Percentiles rank a stretch among this genome's conserved stretches.
Conservation (phyloP, 2,888 invertebrate species). For the Thysanoteuthis rhombus region DNA sequence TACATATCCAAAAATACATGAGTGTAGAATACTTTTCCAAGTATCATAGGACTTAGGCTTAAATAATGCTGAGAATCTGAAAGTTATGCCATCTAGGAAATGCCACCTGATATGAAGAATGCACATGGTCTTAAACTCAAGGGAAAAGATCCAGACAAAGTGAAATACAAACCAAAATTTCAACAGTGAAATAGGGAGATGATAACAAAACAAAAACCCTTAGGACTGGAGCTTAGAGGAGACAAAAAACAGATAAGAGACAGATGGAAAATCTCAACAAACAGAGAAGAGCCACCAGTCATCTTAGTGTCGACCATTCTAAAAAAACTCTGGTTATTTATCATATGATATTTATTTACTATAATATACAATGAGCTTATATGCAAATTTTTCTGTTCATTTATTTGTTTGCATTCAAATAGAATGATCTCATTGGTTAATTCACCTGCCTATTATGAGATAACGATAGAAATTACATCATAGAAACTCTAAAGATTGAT, state of each 20-base stretch:
- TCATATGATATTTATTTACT: too few species aligned
- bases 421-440: too few species aligned
- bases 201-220: background rate
- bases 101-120: background rate
- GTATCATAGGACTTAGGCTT: background rate
- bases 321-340: too few species aligned
- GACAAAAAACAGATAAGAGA: background rate
- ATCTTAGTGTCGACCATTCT: background rate
- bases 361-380: too few species aligned
- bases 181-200: background rate
- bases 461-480: too few species aligned
- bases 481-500: too few species aligned
- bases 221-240: background rate
- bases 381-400: too few species aligned
- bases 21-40: too few species aligned
- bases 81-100: background rate
- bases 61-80: background rate
- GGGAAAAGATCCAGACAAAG: background rate
- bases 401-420: too few species aligned
- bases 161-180: background rate
- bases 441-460: too few species aligned
- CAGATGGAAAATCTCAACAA: background rate
- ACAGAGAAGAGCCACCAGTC: background rate
- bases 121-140: background rate
- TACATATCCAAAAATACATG: too few species aligned